phyloP scores from a whole-genome alignment of 92 coral and sea anemone genomes.

The Pocillopora meandrina region DNA sequence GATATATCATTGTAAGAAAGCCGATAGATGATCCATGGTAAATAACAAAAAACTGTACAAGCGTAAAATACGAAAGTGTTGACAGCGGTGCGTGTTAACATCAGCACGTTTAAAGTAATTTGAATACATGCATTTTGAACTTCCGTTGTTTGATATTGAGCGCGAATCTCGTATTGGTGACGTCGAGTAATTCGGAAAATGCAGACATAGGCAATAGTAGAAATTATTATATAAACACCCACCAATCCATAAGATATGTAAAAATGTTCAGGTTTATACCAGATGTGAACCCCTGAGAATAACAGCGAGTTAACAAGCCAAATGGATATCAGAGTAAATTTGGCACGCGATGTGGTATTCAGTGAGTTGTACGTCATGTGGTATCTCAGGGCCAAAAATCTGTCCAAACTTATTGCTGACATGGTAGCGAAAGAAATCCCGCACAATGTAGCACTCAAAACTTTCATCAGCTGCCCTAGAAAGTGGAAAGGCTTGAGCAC shows the following conservation, averaged over 20 bases:
- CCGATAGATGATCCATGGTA: constrained; percentile 21
- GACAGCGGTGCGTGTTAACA: background rate
- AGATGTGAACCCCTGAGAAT: background rate
- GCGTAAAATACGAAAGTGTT: constrained; percentile 26
- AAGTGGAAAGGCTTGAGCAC: background rate
- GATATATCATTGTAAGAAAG: background rate
- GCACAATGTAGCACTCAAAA: background rate
- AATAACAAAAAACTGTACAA: constrained; percentile 10
- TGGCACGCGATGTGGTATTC: background rate
- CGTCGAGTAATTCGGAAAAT: constrained; percentile 17
- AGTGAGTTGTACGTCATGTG: background rate
- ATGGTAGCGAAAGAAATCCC: constrained; percentile 15
- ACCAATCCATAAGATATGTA: background rate
- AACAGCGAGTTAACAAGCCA: background rate
- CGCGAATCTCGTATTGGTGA: constrained; percentile 13
- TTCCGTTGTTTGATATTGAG: constrained; percentile 11
- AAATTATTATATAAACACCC: background rate
- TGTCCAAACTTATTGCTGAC: constrained; percentile 20
- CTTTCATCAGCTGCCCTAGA: background rate
- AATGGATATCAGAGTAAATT: background rate
- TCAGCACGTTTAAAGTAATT: background rate
- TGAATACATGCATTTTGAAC: background rate
- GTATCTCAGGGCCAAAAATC: constrained; percentile 12
- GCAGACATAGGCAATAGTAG: background rate
- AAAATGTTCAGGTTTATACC: background rate